Conservation (phyloP, 2,888 invertebrate species). For the Keiferia lycopersicella region DNA sequence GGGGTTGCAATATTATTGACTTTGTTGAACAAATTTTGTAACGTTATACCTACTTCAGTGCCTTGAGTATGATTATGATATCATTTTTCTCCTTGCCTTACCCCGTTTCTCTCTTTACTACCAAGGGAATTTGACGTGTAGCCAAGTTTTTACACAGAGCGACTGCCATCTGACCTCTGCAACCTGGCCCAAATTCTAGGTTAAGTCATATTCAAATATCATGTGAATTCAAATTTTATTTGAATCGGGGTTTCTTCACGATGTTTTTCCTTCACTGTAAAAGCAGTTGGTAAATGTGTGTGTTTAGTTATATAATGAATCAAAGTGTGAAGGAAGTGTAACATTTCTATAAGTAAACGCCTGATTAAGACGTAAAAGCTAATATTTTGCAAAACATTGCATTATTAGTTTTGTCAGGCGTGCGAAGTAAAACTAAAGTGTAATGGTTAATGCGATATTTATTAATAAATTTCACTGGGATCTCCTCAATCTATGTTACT, state of each 20-base stretch:
- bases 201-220: too few species aligned
- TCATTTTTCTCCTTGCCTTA: too few species aligned
- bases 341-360: background rate
- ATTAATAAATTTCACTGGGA: constrained; percentile 80
- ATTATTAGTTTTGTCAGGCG: background rate
- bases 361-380: background rate
- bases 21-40: constrained; percentile 21
- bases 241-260: too few species aligned
- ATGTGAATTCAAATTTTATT: too few species aligned
- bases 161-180: too few species aligned
- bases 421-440: constrained; percentile 30
- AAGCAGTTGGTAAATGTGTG: too few species aligned
- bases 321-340: background rate
- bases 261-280: too few species aligned
- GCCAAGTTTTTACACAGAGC: too few species aligned
- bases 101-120: too few species aligned
- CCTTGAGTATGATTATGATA: background rate
- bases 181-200: too few species aligned
- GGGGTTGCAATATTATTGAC: constrained; percentile 36
- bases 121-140: too few species aligned
- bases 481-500: constrained; percentile 77
- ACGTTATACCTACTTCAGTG: constrained; percentile 1
- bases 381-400: background rate
- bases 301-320: too few species aligned
- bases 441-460: constrained; percentile 79